Conservation (phyloP, 2,797 vertebrate species). For the Telmatherina bonti region DNA sequence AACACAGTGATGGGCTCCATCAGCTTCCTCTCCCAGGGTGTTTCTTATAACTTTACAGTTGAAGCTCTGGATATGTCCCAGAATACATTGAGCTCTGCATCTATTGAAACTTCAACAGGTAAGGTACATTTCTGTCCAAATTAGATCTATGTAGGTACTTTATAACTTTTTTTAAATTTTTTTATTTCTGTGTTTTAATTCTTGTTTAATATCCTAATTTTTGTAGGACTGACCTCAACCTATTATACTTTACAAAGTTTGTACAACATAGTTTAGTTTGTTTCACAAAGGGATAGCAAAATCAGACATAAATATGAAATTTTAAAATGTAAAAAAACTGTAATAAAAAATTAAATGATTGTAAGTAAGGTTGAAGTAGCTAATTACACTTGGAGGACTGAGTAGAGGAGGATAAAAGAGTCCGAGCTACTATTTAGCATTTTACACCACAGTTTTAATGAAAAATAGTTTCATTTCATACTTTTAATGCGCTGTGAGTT, state of each 20-base stretch:
- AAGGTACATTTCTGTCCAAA: slow-evolving; percentile 21
- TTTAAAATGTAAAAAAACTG: too few species aligned
- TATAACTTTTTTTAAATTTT: not conserved
- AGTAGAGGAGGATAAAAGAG: not conserved
- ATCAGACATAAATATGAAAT: not conserved
- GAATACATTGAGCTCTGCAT: slow-evolving; percentile 42
- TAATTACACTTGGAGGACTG: not conserved
- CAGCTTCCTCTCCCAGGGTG: slow-evolving; percentile 75
- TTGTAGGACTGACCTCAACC: too few species aligned
- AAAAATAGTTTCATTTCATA: not conserved
- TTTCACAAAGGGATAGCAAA: not conserved
- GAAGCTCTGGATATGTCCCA: slow-evolving; percentile 75
- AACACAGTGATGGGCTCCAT: slow-evolving; percentile 83
- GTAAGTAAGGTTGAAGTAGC: too few species aligned
- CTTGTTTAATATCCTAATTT: not conserved
- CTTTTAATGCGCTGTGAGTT: not conserved
- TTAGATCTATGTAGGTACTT: not conserved
- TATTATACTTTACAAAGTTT: not conserved
- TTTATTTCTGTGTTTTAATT: not conserved
- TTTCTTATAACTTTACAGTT: slow-evolving; percentile 69
- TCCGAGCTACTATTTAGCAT: not conserved
- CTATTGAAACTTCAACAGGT: slow-evolving; percentile 75
- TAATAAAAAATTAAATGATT: too few species aligned
- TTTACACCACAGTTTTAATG: not conserved
- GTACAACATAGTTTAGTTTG: not conserved